phyloP scores from a whole-genome alignment of 2,113 vertebrate genomes.

The Proterorhinus semilunaris region DNA sequence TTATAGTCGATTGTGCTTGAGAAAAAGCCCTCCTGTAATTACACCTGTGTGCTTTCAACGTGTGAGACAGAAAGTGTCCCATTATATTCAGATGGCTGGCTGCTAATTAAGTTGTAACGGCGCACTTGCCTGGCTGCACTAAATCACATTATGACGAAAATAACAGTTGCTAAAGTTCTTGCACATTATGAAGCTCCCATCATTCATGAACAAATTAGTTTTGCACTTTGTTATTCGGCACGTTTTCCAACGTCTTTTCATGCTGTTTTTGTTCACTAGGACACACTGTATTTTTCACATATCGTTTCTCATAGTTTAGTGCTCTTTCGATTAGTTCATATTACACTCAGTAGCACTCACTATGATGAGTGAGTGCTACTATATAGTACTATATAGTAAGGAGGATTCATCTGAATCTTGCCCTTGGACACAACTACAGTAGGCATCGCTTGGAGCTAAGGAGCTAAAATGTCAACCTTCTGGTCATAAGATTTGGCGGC shows the following conservation, averaged over 20 bases:
- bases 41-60: conserved; percentile 10
- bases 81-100: conserved; percentile 9
- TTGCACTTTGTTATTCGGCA: not conserved
- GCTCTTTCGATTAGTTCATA: no score
- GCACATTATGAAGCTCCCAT: not conserved
- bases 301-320: no score
- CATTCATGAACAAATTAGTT: not conserved
- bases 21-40: not conserved
- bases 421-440: no score
- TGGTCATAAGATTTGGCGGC: no score
- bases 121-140: not conserved
- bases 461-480: no score
- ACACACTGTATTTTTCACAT: no score
- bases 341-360: no score
- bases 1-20: not conserved
- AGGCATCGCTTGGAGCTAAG: no score
- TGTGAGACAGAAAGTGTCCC: not conserved
- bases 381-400: no score
- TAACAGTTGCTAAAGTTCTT: conserved; percentile 1
- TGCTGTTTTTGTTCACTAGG: no score
- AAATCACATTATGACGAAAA: conserved; percentile 5
- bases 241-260: not conserved
- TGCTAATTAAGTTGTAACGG: conserved; percentile 4
- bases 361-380: no score
- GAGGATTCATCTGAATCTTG: no score